Base-by-base conservation (phyloP, 1,140 invertebrate genomes). In the Hylaeus volcanicus region DNA sequence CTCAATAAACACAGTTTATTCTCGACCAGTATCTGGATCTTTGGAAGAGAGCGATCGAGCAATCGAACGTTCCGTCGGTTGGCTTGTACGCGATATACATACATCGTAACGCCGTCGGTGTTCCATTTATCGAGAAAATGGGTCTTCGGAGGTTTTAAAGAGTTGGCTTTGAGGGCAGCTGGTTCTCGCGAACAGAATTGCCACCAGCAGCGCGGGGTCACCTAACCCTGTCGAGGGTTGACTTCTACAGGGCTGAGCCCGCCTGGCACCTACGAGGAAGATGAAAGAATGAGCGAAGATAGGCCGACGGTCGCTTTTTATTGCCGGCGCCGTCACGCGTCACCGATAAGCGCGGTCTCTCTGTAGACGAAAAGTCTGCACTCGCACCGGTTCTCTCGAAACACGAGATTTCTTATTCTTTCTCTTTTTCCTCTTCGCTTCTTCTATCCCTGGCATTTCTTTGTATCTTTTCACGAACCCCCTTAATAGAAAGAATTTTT, bases 271-370 rank as follows among this genome's bases (percentile, higher is more conserved):
- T 85, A 85, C 74, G 71, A 61, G 55, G 43, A 88, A 92, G 89
- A 92, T 92, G 90, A 92, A 92, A 92, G 91, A 89, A 91, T 90
- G 80, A 81, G 48, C 72, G 83, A 76, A 79, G 71, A 74, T 65
- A 53, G 74, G 37, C 61, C 68, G 82, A 55, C 78, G 65, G 60
- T 3, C 15, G 53, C 51, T 76, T 88, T 92, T 92, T 92, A 92
- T 76, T 83, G 78, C 89, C 86, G 89, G 74, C 83, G 86, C 81
- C 89, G 91, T 91, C 87, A 91, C 82, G 91, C 88, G 80, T 85
- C 88, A 80, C 78, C 87, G 86, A 70, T 77, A 79, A 76, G 58
- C 79, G 74, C 80, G 71, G 79, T 76, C 74, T 86, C 82, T 88
- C 73, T 86, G 74, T 79, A 84, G 15, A 14, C 39, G 76, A 64